Evolutionary conservation across 2,797 vertebrate genomes (phyloP).

Genomic region (Hydrophis major): DNA sequence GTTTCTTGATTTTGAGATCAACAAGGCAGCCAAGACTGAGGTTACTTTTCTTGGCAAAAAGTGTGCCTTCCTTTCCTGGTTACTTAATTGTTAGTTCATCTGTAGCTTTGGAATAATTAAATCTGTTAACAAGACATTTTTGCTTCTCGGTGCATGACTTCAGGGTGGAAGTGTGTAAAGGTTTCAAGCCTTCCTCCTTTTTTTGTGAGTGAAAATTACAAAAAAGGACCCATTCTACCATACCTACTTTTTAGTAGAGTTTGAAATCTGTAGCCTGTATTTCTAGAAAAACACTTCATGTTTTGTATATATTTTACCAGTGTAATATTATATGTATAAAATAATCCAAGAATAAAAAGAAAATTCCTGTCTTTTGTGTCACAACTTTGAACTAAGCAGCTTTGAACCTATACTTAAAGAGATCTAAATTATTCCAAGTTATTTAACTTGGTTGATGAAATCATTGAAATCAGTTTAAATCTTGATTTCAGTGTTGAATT

Average conservation of each 20-base stretch:
- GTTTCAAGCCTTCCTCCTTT: background rate
- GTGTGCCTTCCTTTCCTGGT: conserved; percentile 10
- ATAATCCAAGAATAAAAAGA: conserved; percentile 14
- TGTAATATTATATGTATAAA: conserved; percentile 8
- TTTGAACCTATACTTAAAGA: background rate
- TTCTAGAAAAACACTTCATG: background rate
- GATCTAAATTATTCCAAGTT: background rate
- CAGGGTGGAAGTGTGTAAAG: background rate
- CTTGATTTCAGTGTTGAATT: background rate
- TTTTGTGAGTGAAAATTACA: background rate
- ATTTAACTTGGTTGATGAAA: background rate
- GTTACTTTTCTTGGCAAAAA: conserved; percentile 10
- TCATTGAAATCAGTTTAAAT: background rate
- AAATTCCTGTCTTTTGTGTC: background rate
- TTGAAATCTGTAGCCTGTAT: conserved; percentile 9
- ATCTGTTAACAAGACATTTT: background rate
- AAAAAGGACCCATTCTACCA: background rate
- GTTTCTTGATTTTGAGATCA: background rate
- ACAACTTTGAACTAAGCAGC: background rate
- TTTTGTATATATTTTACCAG: conserved; percentile 9
- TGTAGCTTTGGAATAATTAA: background rate
- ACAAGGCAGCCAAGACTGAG: background rate
- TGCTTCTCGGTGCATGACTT: background rate
- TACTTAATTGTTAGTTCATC: background rate
- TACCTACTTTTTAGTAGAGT: background rate